Evolutionary conservation across 2,797 vertebrate species (phyloP), one percentile per base, ranked within the genome.

Genomic region (Anguilla pacifica): DNA sequence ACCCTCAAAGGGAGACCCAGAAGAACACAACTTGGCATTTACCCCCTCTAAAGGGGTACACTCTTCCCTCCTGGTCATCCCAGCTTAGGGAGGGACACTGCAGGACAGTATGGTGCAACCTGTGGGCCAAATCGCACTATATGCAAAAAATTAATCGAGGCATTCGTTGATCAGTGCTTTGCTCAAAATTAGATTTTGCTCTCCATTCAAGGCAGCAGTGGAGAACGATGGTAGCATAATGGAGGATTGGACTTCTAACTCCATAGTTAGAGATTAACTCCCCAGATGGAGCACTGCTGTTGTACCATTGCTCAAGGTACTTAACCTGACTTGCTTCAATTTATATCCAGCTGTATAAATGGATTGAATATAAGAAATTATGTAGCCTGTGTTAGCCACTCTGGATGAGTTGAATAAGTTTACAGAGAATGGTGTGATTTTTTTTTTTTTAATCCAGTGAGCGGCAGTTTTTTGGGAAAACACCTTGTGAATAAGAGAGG

Each of bases 1-100:
- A 55, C 85, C 28, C 85, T 93, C 64, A 94, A 88, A 91, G 86
- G 57, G 31, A 15, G 64, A 55, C 88, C 49, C 55, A 55, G 51
- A n/a, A 84, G 0, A 22, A 25, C 46, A 35, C 55, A 61, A 85
- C 22, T 19, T 15, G 57, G 6, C 59, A 57, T 6, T 43, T 13
- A 61, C 70, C 51, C 19, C 19, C 2, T 64, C 61, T 1, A 64
- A 25, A 25, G 10, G 28, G 3, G 13, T 1, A 67, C 9, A n/a
- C 57, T 11, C 17, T 2, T 51, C 25, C 79, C 35, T 19, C 2
- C 77, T 31, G 13, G 25, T 28, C 55, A 3, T 3, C 0, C n/a
- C 85, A 31, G 46, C 49, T 17, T 53, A 74, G 51, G 28, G 25
- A 28, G 10, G 84, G 64, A 31, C 31, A 31, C 31, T 31, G 31